A percentile compares a stretch with the other conserved stretches of the same genome.
These are phyloP conservation scores for Drosophila parthenogenetica DNA, from an alignment of 2,888 invertebrate species.

Conservation along the genomic window DNA sequence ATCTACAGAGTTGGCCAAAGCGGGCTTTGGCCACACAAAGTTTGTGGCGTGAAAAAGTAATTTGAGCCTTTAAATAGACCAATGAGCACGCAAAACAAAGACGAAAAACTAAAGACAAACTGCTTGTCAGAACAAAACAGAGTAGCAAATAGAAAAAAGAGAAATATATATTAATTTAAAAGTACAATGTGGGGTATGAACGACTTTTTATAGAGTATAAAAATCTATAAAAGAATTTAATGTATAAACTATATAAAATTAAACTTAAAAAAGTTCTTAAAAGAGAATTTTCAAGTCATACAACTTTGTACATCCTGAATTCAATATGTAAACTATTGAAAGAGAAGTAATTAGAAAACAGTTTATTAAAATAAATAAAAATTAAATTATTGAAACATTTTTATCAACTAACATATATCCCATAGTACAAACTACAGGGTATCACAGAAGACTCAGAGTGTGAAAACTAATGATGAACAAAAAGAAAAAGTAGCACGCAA, in stretches of 20 bases:
- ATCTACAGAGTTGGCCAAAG: constrained; percentile 2
- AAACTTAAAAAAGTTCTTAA: too few species aligned
- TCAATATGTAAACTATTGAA: too few species aligned
- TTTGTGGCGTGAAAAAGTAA: constrained; percentile 68
- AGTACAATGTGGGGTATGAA: neutral
- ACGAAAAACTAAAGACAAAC: constrained; percentile 49
- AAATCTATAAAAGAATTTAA: too few species aligned
- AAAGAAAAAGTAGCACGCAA: constrained; percentile 44
- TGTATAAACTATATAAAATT: too few species aligned
- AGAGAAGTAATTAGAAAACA: too few species aligned
- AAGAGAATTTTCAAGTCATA: neutral
- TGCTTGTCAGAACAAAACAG: constrained; percentile 46
- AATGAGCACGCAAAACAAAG: constrained; percentile 44
- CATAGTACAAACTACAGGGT: neutral
- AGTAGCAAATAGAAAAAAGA: constrained; percentile 20
- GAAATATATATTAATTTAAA: constrained; percentile 4
- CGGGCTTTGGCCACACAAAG: constrained; percentile 42
- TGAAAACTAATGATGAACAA: constrained; percentile 72
- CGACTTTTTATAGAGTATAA: neutral
- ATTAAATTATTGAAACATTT: too few species aligned
- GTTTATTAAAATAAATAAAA: too few species aligned
- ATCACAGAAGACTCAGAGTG: constrained; percentile 46
- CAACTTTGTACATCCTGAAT: too few species aligned
- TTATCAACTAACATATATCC: neutral
- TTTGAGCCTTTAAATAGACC: constrained; percentile 72